phyloP scores from a whole-genome alignment of 1,140 invertebrate species.

The Drosophila lini region DNA sequence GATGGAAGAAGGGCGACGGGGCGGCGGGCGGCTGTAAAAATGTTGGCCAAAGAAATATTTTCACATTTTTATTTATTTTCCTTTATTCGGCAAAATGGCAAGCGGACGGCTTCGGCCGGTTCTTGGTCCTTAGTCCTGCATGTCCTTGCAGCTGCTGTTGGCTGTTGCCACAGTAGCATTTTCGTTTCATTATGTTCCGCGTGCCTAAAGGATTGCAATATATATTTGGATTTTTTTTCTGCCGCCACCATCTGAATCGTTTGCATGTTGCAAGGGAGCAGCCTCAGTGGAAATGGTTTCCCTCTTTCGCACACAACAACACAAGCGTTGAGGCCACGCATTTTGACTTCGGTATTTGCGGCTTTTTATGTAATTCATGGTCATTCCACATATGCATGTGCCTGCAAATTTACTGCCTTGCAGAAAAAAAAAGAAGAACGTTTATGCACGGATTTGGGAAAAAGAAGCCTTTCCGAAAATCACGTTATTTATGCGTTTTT shows the following conservation, averaged over 20 bases:
- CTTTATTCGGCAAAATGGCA: constrained; percentile 56
- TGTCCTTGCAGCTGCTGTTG: constrained; percentile 54
- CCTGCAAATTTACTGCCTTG: constrained; percentile 55
- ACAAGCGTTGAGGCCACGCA: constrained; percentile 71
- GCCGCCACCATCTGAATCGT: constrained; percentile 42
- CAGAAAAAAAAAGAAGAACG: constrained; percentile 17
- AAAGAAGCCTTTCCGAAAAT: constrained; percentile 73
- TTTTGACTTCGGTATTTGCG: constrained; percentile 83
- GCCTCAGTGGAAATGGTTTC: constrained; percentile 48
- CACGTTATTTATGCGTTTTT: constrained; percentile 78
- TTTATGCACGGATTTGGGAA: constrained; percentile 63
- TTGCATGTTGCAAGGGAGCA: constrained; percentile 55
- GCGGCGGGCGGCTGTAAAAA: constrained; percentile 65
- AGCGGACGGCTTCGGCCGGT: constrained; percentile 51
- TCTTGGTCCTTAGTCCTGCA: constrained; percentile 16
- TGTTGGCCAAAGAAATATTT: constrained; percentile 83
- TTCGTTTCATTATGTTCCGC: constrained; percentile 80
- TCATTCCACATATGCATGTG: constrained; percentile 59
- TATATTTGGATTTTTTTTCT: constrained; percentile 68
- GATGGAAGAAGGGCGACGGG: not conserved
- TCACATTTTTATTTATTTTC: constrained; percentile 81
- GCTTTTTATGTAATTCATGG: constrained; percentile 83
- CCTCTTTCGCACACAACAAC: constrained; percentile 27
- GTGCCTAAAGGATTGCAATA: constrained; percentile 81
- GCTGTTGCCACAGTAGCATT: constrained; percentile 71